Evolutionary conservation across 2,113 vertebrate genomes (phyloP).

Genomic region (Microtus montanus): DNA sequence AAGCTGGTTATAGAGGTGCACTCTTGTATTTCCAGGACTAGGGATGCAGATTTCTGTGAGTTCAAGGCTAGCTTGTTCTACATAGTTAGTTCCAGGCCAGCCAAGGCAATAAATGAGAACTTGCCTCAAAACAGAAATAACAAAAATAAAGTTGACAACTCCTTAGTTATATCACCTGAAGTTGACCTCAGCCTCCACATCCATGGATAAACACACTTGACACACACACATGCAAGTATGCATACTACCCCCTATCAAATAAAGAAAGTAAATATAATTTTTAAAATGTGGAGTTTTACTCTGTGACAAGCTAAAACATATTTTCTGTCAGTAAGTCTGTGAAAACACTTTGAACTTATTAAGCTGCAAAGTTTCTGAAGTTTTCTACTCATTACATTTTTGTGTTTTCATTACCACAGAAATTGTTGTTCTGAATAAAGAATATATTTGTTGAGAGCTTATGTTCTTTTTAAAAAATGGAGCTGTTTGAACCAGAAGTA

Average conservation of each 20-base stretch:
- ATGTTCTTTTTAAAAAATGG: background rate
- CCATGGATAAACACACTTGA: background rate
- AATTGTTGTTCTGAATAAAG: slow-evolving; percentile 31
- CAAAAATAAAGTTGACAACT: background rate
- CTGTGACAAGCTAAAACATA: background rate
- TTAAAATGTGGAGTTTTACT: background rate
- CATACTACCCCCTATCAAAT: background rate
- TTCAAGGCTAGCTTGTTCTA: background rate
- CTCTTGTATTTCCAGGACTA: background rate
- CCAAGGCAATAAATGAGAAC: background rate
- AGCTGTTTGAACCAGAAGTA: slow-evolving; percentile 19
- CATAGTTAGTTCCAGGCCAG: background rate
- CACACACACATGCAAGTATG: background rate
- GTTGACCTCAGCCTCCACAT: background rate
- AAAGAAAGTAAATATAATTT: background rate
- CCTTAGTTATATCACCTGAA: background rate
- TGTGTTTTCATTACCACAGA: background rate
- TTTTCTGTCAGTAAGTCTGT: background rate
- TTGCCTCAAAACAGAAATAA: background rate
- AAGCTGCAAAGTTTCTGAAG: background rate
- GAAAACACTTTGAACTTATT: slow-evolving; percentile 5
- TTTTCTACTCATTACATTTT: background rate
- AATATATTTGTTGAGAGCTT: background rate
- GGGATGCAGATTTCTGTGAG: background rate
- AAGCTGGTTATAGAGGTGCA: background rate